Percentiles rank a stretch among this genome's conserved stretches.
Evolutionary conservation across 2,888 invertebrate genomes (phyloP).

Genomic region (Pegoplata infirma): DNA sequence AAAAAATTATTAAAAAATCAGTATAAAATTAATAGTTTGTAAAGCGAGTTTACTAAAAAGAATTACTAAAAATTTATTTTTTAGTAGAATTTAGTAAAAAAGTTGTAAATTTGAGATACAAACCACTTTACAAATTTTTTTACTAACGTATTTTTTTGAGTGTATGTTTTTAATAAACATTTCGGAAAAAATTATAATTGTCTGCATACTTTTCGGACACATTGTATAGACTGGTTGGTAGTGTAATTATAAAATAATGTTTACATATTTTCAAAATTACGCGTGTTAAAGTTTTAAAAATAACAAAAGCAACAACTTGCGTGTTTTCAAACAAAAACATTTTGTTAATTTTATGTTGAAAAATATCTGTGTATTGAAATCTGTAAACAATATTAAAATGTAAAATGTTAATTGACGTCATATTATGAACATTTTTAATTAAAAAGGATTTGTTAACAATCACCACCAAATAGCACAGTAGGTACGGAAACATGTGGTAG

Average conservation of each 20-base stretch:
- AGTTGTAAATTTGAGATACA: no score
- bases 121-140: no score
- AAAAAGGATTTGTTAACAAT: neutral
- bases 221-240: conserved; percentile 2
- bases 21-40: no score
- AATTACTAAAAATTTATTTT: no score
- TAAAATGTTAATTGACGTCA: neutral
- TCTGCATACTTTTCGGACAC: no score
- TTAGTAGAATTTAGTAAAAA: no score
- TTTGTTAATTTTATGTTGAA: neutral
- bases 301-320: neutral
- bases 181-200: no score
- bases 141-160: no score
- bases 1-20: no score
- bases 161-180: no score
- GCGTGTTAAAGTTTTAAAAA: conserved; percentile 2
- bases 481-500: no score
- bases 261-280: conserved; percentile 6
- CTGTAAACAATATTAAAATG: neutral
- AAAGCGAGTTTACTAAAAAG: no score
- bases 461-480: neutral
- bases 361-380: neutral
- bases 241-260: conserved; percentile 42
- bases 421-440: neutral
- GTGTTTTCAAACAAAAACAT: conserved; percentile 28